These are phyloP conservation scores for Sapayoa aenigma DNA, from an alignment of 2,113 vertebrate genomes.

Conservation along the genomic window DNA sequence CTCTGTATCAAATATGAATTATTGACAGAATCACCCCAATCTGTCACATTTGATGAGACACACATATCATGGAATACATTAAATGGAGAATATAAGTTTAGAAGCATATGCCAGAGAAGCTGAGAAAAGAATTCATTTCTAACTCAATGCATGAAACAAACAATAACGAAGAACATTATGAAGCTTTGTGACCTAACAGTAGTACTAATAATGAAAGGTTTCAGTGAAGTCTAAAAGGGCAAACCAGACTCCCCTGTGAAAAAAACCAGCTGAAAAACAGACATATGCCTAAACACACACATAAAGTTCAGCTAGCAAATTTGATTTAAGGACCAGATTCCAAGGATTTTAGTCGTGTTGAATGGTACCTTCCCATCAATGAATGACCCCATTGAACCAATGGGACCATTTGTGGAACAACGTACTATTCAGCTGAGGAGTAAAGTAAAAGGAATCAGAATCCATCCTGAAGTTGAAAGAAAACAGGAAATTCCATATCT, in stretches of 20 bases:
- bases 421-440: background rate
- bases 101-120: background rate
- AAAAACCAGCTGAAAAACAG: background rate
- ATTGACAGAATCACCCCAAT: slow-evolving; percentile 59
- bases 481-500: slow-evolving; percentile 36
- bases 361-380: background rate
- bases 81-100: slow-evolving; percentile 16
- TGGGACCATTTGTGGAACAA: background rate
- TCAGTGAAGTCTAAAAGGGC: background rate
- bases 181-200: background rate
- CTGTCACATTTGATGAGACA: slow-evolving; percentile 46
- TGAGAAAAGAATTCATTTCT: slow-evolving; percentile 27
- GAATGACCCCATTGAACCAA: background rate
- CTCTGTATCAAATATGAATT: slow-evolving; percentile 44
- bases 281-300: background rate
- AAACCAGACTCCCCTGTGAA: background rate
- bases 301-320: background rate
- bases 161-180: background rate
- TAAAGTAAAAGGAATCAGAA: background rate
- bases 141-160: slow-evolving; percentile 6
- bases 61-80: slow-evolving; percentile 3
- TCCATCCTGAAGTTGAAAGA: background rate
- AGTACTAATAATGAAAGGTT: background rate
- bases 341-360: background rate
- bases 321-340: background rate